Base-by-base conservation (phyloP, 2,888 invertebrate species). In the Drosophila quinaria region DNA sequence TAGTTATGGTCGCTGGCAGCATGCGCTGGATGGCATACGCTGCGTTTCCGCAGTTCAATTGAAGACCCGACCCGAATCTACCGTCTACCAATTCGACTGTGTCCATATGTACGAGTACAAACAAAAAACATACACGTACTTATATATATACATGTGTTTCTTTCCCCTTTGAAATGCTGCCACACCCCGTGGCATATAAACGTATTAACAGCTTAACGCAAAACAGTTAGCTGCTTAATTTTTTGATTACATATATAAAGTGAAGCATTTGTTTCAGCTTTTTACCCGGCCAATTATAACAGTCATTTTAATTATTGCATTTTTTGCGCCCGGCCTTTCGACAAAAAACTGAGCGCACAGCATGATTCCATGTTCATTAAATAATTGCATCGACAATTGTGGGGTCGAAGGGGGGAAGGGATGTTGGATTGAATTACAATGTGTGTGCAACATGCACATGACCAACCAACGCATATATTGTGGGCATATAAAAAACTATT, bases 1-100 rank as follows among this genome's bases (percentile, higher is more conserved):
- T 87, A 80, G 86, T 78, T 85, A 87, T 85, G 83, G 71, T 80
- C 66, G 73, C 73, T 70, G 74, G 73, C 82, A 72, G 68, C 54
- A 35, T 46, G 66, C 29, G 29, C 29, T 58, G 85, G 65, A 65
- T 67, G 62, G 71, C 72, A 89, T 84, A 75, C 81, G 85, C 67
- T 74, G 71, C 63, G 60, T 71, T 84, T 84, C 72, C 83, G 82
- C 64, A 60, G 66, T 62, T 67, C 62, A 72, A 78, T 78, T 56
- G 67, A 56, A 62, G 44, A 66, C 55, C 39, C 33, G 9, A 58
- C 25, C 25, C 25, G 25, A 6, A 25, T 25, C 25, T 25, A 44
- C 15, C 58, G 39, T 49, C 31, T 19, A 47, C 35, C 41, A 56
- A 59, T 56, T 56, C 37, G 25, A 46, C 17, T 8, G 44, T 56